phyloP scores from a whole-genome alignment of 2,797 vertebrate species.

The Alcedo atthis region DNA sequence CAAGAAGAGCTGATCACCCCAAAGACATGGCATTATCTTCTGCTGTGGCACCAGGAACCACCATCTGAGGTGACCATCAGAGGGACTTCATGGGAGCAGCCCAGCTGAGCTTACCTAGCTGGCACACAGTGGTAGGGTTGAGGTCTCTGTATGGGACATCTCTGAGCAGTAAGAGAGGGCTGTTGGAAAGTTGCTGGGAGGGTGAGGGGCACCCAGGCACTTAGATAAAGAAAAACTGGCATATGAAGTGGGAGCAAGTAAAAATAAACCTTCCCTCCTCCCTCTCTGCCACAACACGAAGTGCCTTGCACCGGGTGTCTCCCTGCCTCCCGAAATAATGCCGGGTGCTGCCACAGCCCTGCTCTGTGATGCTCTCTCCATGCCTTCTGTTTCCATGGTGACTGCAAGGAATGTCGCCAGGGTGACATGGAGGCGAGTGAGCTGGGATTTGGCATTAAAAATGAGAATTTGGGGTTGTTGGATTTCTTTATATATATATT shows the following conservation, averaged over 20 bases:
- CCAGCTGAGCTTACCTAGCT: not conserved
- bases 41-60: not conserved
- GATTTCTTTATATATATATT: not conserved
- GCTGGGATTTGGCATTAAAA: conserved; percentile 59
- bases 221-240: conserved; percentile 7
- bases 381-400: conserved; percentile 66
- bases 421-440: conserved; percentile 63
- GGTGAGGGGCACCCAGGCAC: not conserved
- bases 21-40: not conserved
- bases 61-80: not conserved
- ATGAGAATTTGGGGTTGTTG: conserved; percentile 29
- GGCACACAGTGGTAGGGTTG: not conserved
- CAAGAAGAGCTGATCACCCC: not conserved
- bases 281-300: not conserved
- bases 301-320: conserved; percentile 64
- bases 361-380: conserved; percentile 59
- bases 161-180: not conserved
- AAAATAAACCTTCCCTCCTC: conserved; percentile 64
- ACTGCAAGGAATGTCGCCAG: conserved; percentile 63
- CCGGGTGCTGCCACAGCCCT: conserved; percentile 47
- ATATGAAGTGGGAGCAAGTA: conserved; percentile 30
- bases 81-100: not conserved
- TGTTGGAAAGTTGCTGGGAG: not conserved
- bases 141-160: not conserved
- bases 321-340: conserved; percentile 71